A percentile compares a stretch with the other conserved stretches of the same genome.
Conservation (phyloP, 2,113 vertebrate genomes). For the Hemiprocne comata region DNA sequence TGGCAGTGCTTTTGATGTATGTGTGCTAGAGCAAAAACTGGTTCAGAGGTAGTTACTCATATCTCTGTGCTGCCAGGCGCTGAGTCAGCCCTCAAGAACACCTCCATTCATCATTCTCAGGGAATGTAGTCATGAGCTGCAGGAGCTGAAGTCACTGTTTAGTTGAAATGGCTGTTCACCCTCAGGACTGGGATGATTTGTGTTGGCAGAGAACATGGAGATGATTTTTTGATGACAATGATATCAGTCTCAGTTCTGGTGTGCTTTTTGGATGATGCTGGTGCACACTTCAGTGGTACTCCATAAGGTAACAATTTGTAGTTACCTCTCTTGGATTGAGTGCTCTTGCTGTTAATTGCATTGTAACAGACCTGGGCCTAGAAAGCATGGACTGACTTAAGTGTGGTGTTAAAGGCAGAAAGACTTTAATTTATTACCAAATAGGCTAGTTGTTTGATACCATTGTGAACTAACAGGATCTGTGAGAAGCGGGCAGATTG, state of each 20-base stretch:
- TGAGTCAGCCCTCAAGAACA: constrained; percentile 54
- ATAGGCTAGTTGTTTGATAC: neutral
- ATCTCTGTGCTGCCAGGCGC: constrained; percentile 44
- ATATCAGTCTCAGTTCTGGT: neutral
- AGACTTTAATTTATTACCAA: neutral
- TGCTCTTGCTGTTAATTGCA: neutral
- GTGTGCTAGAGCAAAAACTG: constrained; percentile 37
- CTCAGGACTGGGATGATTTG: neutral
- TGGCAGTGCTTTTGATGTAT: neutral
- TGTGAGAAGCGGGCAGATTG: neutral
- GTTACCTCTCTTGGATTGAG: neutral
- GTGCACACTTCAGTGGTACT: neutral
- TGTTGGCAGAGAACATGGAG: neutral
- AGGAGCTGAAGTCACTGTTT: constrained; percentile 31
- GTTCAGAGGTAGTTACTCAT: constrained; percentile 58
- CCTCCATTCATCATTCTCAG: constrained; percentile 39
- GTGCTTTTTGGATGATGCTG: neutral
- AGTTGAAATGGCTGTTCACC: neutral
- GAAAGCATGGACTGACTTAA: neutral
- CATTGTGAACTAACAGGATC: neutral
- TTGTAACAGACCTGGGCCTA: neutral
- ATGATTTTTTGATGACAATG: neutral
- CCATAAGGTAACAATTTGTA: neutral
- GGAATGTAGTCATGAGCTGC: neutral
- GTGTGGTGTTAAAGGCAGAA: neutral